Evolutionary conservation across 2,797 vertebrate genomes (phyloP).

Genomic region (Myoxocephalus aenaeus): DNA sequence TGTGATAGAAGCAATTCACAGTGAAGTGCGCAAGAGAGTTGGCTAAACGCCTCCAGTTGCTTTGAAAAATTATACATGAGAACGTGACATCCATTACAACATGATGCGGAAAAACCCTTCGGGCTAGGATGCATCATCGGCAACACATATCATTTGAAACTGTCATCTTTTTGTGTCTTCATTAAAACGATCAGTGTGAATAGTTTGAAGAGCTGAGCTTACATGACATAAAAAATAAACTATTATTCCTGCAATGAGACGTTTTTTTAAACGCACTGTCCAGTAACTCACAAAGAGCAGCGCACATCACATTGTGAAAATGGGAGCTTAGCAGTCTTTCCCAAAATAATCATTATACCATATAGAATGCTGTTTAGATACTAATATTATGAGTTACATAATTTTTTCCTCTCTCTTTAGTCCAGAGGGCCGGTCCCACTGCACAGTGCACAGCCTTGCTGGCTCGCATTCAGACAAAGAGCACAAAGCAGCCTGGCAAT

Average conservation of each 20-base stretch:
- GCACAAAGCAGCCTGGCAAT: background rate
- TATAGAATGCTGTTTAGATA: background rate
- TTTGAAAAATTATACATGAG: background rate
- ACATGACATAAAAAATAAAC: background rate
- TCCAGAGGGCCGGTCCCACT: background rate
- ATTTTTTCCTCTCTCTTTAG: no score
- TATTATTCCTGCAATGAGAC: background rate
- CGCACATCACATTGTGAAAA: background rate
- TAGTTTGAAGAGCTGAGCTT: background rate
- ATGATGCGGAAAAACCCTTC: background rate
- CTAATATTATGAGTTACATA: background rate
- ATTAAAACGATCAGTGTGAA: slow-evolving; percentile 6
- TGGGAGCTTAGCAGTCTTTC: background rate
- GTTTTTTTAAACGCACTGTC: no score
- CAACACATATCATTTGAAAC: background rate
- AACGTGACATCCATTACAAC: background rate
- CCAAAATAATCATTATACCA: background rate
- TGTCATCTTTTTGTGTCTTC: slow-evolving; percentile 7
- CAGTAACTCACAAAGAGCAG: no score
- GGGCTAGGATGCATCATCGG: background rate
- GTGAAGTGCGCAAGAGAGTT: background rate
- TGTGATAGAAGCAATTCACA: background rate
- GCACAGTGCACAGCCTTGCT: no score
- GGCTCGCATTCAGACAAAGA: background rate
- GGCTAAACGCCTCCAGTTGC: background rate